Percentiles rank a stretch among this genome's conserved stretches.
These are phyloP conservation scores for Dione vanillae DNA, from an alignment of 2,888 invertebrate species.

Conservation along the genomic window DNA sequence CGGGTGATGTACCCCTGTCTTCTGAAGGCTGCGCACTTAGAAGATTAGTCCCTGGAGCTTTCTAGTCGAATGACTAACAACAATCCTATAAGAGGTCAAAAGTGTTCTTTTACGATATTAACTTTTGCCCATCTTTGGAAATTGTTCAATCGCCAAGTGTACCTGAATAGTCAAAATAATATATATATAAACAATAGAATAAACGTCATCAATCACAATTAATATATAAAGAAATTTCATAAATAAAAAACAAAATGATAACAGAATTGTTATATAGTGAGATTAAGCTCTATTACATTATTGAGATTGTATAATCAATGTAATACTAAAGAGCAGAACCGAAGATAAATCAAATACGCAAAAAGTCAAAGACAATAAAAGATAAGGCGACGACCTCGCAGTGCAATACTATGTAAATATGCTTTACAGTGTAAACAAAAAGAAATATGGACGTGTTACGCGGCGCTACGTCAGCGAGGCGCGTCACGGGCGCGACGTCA, in stretches of 20 bases:
- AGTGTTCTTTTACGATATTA: conserved; percentile 47
- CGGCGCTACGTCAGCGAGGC: conserved; percentile 66
- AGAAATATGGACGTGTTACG: conserved; percentile 75
- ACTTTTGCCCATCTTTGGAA: conserved; percentile 35
- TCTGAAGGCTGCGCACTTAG: conserved; percentile 78
- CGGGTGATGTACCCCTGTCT: conserved; percentile 52
- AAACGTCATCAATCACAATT: neutral
- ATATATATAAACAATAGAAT: neutral
- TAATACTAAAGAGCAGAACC: conserved; percentile 25
- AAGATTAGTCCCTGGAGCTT: conserved; percentile 81
- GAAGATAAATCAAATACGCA: conserved; percentile 44
- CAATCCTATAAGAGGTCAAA: conserved; percentile 55
- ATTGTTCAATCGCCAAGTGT: conserved; percentile 22
- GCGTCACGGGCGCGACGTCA: conserved; percentile 77
- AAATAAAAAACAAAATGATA: conserved; percentile 1
- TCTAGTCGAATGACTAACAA: conserved; percentile 68
- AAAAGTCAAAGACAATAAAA: conserved; percentile 73
- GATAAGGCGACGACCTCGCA: conserved; percentile 77
- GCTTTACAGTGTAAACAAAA: conserved; percentile 82
- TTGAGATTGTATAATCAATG: conserved; percentile 35
- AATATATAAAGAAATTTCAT: neutral
- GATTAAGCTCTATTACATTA: conserved; percentile 38
- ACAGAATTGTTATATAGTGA: neutral
- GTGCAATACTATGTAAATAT: conserved; percentile 79
- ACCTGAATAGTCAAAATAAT: neutral